These are phyloP conservation scores for Lasaia peninsularis DNA, from an alignment of 1,140 invertebrate species.

Conservation along the genomic window DNA sequence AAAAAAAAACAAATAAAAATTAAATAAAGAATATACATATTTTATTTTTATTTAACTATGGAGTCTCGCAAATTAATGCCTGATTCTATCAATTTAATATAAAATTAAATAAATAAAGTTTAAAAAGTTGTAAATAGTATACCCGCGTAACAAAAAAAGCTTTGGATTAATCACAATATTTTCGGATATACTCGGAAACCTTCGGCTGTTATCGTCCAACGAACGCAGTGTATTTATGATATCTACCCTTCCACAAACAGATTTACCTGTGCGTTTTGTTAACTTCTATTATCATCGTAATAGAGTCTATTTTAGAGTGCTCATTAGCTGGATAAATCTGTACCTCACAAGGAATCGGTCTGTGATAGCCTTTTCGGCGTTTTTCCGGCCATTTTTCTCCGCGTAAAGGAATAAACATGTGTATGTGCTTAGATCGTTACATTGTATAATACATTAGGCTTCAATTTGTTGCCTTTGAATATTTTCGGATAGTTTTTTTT, in stretches of 20 bases:
- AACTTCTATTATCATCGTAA: not conserved
- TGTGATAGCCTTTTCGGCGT: conserved; percentile 57
- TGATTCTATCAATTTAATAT: too few relatives aligned
- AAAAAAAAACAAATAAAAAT: too few relatives aligned
- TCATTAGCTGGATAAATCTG: not conserved
- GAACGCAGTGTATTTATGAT: conserved; percentile 58
- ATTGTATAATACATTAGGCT: not conserved
- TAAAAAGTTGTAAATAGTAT: conserved; percentile 20
- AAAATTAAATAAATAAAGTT: too few relatives aligned
- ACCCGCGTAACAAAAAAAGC: conserved; percentile 19
- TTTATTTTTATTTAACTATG: too few relatives aligned
- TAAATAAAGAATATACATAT: too few relatives aligned
- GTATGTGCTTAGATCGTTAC: conserved; percentile 21
- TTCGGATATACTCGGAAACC: conserved; percentile 44
- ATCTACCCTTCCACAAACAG: conserved; percentile 26
- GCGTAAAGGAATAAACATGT: conserved; percentile 54
- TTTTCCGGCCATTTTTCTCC: conserved; percentile 61
- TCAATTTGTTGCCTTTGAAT: not conserved
- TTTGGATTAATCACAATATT: conserved; percentile 23
- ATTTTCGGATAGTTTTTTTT: too few relatives aligned
- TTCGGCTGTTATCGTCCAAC: conserved; percentile 46
- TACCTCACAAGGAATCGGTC: conserved; percentile 45
- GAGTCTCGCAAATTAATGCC: too few relatives aligned
- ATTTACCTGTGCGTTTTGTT: conserved; percentile 8
- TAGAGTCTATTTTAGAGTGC: conserved; percentile 28